phyloP scores from a whole-genome alignment of 2,888 invertebrate genomes.

The Epiblema foenella region DNA sequence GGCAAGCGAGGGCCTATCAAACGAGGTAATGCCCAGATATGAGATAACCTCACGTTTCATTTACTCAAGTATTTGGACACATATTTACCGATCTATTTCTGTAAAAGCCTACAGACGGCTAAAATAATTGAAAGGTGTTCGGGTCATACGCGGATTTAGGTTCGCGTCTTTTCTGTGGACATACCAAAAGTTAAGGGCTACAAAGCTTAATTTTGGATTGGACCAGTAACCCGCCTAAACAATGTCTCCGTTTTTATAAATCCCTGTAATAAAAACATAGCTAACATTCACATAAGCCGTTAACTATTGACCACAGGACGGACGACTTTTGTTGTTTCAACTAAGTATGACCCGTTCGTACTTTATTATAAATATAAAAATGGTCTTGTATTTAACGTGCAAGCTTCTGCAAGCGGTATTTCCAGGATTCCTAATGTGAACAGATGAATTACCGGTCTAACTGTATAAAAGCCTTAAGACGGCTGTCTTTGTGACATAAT shows the following conservation, averaged over 20 bases:
- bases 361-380: neutral
- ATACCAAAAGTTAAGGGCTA: too few species aligned
- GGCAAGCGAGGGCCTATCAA: constrained; percentile 57
- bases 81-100: constrained; percentile 21
- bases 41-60: constrained; percentile 21
- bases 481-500: neutral
- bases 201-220: too few species aligned
- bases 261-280: too few species aligned
- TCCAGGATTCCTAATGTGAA: neutral
- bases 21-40: constrained; percentile 51
- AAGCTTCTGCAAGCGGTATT: neutral
- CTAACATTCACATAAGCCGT: too few species aligned
- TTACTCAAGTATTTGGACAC: neutral
- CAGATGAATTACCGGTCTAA: too few species aligned
- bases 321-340: too few species aligned
- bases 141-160: too few species aligned
- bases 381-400: neutral
- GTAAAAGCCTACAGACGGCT: constrained; percentile 26
- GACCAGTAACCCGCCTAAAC: too few species aligned
- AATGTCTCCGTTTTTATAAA: too few species aligned
- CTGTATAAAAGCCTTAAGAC: neutral
- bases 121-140: neutral
- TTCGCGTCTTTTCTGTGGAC: too few species aligned
- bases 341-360: too few species aligned
- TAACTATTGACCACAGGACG: too few species aligned